These are phyloP conservation scores for Buphagus erythrorhynchus DNA, from an alignment of 2,797 vertebrate genomes.

Conservation along the genomic window DNA sequence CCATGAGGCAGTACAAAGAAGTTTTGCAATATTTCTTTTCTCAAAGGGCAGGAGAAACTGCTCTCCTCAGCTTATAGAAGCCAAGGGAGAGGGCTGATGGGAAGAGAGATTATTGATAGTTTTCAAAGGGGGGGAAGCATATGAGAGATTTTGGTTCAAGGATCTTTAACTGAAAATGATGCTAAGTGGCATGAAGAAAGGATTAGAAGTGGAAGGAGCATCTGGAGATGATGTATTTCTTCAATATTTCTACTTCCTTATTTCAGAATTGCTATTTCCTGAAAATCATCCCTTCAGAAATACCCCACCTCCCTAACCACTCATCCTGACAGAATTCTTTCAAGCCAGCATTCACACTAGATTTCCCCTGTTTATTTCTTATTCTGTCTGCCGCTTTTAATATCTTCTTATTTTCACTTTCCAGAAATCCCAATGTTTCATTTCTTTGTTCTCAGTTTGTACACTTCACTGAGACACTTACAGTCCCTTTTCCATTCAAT, in stretches of 20 bases:
- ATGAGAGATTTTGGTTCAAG: neutral
- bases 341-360: neutral
- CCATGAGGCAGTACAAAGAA: neutral
- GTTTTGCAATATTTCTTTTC: neutral
- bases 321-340: neutral
- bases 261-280: neutral
- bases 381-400: neutral
- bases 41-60: neutral
- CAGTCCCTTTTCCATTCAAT: neutral
- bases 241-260: neutral
- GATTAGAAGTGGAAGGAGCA: neutral
- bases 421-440: neutral
- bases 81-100: neutral
- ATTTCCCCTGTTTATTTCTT: neutral
- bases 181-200: neutral
- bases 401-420: neutral
- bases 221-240: neutral
- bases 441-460: neutral
- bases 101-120: neutral
- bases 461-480: neutral
- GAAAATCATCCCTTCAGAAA: neutral
- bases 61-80: neutral
- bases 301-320: neutral
- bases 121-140: neutral
- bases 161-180: neutral